These are phyloP conservation scores for Trematomus bernacchii DNA, from an alignment of 2,797 vertebrate species.

Conservation along the genomic window DNA sequence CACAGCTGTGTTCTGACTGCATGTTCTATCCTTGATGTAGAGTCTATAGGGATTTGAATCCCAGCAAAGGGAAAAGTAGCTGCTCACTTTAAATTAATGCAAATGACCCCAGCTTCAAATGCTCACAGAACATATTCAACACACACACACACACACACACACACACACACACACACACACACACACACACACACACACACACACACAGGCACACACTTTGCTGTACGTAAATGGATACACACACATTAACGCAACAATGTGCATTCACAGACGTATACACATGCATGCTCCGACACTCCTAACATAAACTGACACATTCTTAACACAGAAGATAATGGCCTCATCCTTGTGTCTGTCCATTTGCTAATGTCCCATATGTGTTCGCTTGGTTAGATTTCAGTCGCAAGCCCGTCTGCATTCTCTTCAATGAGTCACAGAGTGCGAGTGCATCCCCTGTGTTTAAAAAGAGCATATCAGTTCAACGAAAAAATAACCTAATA, in stretches of 20 bases:
- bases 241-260: slow-evolving; percentile 9
- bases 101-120: slow-evolving; percentile 51
- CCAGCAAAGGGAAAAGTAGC: slow-evolving; percentile 29
- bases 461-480: slow-evolving; percentile 26
- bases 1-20: slow-evolving; percentile 48
- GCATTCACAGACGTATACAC: slow-evolving; percentile 28
- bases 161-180: neutral
- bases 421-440: slow-evolving; percentile 37
- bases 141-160: neutral
- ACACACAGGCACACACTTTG: slow-evolving; percentile 7
- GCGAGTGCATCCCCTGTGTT: slow-evolving; percentile 22
- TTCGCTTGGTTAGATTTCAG: slow-evolving; percentile 35
- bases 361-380: slow-evolving; percentile 59
- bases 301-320: slow-evolving; percentile 38
- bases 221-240: slow-evolving; percentile 11
- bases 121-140: slow-evolving; percentile 2
- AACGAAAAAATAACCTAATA: slow-evolving; percentile 6
- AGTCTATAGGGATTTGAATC: slow-evolving; percentile 41
- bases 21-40: slow-evolving; percentile 17
- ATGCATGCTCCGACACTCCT: slow-evolving; percentile 23
- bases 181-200: slow-evolving; percentile 1
- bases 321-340: slow-evolving; percentile 24
- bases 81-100: slow-evolving; percentile 43
- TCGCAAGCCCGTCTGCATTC: slow-evolving; percentile 30
- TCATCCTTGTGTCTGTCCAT: slow-evolving; percentile 36